Percentiles rank a stretch among this genome's conserved stretches.
phyloP scores from a whole-genome alignment of 2,113 vertebrate genomes.

The Psilopsiagon aurifrons region DNA sequence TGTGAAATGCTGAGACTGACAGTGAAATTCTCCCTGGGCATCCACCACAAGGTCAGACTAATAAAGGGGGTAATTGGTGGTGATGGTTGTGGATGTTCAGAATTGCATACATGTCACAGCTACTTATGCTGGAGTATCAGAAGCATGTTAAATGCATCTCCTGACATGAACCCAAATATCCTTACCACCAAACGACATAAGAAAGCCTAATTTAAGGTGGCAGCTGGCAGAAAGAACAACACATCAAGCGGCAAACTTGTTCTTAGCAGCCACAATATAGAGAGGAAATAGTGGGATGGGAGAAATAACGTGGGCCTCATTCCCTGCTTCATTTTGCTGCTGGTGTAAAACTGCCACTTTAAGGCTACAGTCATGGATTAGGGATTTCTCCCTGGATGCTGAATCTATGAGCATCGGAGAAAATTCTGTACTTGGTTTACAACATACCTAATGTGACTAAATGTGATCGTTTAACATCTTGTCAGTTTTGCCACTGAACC shows the following conservation, averaged over 20 bases:
- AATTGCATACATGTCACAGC: slow-evolving; percentile 31
- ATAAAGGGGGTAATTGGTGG: slow-evolving; percentile 59
- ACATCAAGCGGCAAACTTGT: not conserved
- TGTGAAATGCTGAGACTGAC: slow-evolving; percentile 53
- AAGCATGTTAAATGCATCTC: slow-evolving; percentile 29
- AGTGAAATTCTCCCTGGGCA: slow-evolving; percentile 50
- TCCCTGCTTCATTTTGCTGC: not conserved
- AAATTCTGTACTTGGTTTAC: not conserved
- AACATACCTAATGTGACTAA: not conserved
- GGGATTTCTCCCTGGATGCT: not conserved
- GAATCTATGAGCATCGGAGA: not conserved
- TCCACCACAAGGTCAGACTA: slow-evolving; percentile 28
- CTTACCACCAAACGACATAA: not conserved
- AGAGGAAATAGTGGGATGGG: not conserved
- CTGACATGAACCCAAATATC: not conserved
- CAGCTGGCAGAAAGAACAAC: slow-evolving; percentile 26
- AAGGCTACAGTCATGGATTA: not conserved
- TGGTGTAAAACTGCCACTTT: not conserved
- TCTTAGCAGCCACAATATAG: not conserved
- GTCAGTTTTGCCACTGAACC: not conserved
- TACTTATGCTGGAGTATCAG: slow-evolving; percentile 30
- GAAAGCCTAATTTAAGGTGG: slow-evolving; percentile 30
- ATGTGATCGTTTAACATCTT: not conserved
- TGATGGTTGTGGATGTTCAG: slow-evolving; percentile 61
- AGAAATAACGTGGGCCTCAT: not conserved